Evolutionary conservation across 2,797 vertebrate species (phyloP).

Genomic region (Choloepus didactylus): DNA sequence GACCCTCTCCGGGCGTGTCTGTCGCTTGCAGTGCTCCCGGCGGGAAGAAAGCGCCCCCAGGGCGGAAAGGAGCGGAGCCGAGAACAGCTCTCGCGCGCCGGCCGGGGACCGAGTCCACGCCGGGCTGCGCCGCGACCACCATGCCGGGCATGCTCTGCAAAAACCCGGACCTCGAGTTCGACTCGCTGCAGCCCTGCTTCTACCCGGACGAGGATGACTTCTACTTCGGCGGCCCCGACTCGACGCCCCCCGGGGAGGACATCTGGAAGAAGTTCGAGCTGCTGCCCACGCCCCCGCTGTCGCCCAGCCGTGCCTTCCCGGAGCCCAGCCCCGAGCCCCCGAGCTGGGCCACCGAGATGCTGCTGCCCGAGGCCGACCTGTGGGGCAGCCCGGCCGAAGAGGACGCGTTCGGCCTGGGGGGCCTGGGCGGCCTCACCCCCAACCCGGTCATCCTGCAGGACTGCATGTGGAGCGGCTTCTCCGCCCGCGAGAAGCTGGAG

Average conservation of each 20-base stretch:
- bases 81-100: not conserved
- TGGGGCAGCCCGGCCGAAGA: conserved; percentile 90
- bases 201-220: conserved; percentile 99
- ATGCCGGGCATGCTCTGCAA: conserved; percentile 97
- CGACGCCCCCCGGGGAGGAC: conserved; percentile 98
- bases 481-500: conserved; percentile 96
- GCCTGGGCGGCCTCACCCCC: conserved; percentile 90
- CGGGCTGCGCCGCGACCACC: conserved; percentile 81
- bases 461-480: conserved; percentile 99
- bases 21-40: conserved; percentile 72
- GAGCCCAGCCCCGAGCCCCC: conserved; percentile 83
- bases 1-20: conserved; percentile 53
- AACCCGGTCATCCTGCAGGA: conserved; percentile 98
- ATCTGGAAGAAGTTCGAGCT: conserved; percentile 99
- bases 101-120: conserved; percentile 70
- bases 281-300: conserved; percentile 96
- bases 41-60: conserved; percentile 75
- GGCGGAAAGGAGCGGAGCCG: conserved; percentile 18
- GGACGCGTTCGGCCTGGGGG: conserved; percentile 91
- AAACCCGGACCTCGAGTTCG: conserved; percentile 98
- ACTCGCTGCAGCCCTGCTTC: conserved; percentile 98
- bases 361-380: conserved; percentile 95
- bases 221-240: conserved; percentile 96
- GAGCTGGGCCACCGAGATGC: conserved; percentile 90
- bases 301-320: conserved; percentile 89